Evolutionary conservation across 2,113 vertebrate species (phyloP).

Genomic region (Brachypodius melanocephalos): DNA sequence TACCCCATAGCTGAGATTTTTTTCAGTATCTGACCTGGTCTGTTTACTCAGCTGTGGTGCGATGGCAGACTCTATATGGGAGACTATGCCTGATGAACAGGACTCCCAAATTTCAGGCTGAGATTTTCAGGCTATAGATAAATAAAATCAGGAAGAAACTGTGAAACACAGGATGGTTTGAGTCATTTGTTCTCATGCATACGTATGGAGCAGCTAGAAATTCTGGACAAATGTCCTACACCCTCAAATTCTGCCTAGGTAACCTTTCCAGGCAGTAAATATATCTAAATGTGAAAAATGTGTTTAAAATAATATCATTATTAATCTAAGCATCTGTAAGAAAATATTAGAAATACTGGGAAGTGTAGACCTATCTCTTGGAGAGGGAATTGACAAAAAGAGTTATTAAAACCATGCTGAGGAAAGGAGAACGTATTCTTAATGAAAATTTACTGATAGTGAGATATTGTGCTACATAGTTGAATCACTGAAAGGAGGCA

Average conservation of each 20-base stretch:
- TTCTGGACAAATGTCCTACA: not conserved
- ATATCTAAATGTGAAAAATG: not conserved
- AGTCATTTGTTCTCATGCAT: not conserved
- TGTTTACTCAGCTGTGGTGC: not conserved
- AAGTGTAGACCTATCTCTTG: not conserved
- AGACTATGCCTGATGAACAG: not conserved
- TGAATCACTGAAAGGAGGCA: not conserved
- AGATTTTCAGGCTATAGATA: not conserved
- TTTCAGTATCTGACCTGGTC: not conserved
- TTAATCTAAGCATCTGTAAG: not conserved
- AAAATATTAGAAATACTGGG: not conserved
- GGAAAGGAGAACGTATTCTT: not conserved
- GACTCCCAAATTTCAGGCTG: not conserved
- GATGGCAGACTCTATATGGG: not conserved
- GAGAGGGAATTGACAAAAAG: not conserved
- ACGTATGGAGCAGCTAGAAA: not conserved
- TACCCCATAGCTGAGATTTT: not conserved
- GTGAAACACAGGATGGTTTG: not conserved
- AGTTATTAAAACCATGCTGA: not conserved
- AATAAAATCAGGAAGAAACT: not conserved
- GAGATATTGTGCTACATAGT: not conserved
- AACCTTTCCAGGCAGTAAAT: not conserved
- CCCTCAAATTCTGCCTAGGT: not conserved
- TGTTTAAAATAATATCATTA: not conserved
- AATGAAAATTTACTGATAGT: not conserved